Evolutionary conservation across 2,888 invertebrate species (phyloP), one percentile per base, ranked within the genome.

Genomic region (Torymus auratus): DNA sequence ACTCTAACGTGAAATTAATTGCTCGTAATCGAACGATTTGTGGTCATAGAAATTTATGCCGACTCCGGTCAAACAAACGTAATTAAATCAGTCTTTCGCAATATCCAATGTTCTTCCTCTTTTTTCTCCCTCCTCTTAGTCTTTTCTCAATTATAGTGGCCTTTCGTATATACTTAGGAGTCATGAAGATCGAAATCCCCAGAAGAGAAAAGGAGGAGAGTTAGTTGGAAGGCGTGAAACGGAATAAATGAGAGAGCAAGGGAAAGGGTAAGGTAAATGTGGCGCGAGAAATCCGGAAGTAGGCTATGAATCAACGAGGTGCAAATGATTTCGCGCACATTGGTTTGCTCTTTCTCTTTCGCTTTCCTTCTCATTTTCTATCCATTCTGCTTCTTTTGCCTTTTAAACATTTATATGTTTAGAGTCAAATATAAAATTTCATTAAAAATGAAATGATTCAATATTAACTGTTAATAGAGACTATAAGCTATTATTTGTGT

Each of bases 301-400:
- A 70, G 67, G 64, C 61, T 67, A 68, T 72, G 79, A 75, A 76
- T 72, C 76, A 79, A 71, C 71, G 56, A 82, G 75, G 65, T 71
- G 78, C 62, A 61, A 73, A 79, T 76, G 67, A 82, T 74, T 74
- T 55, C 28, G 56, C 50, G 28, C 62, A 60, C 76, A 77, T 72
- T 23, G 62, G 15, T 28, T 60, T 28, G 61, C 17, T 64, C 28
- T 55, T 13, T 61, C 20, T 61, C 53, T 72, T 53, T 53, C 55
- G n/a, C 62, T 58, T 53, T 50, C 65, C 17, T 14, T 55, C 28
- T 55, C 55, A 28, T 56, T 12, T n/a, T 2, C 52, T 53, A 15
- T 61, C 23, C 50, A n/a, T 72, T 61, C 58, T 72, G 41, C 41
- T 41, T 41, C 41, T 41, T 28, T 41, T 41, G 7, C 7, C 41